Evolutionary conservation across 2,888 invertebrate genomes (phyloP).

Genomic region (Epistrophe eligans): DNA sequence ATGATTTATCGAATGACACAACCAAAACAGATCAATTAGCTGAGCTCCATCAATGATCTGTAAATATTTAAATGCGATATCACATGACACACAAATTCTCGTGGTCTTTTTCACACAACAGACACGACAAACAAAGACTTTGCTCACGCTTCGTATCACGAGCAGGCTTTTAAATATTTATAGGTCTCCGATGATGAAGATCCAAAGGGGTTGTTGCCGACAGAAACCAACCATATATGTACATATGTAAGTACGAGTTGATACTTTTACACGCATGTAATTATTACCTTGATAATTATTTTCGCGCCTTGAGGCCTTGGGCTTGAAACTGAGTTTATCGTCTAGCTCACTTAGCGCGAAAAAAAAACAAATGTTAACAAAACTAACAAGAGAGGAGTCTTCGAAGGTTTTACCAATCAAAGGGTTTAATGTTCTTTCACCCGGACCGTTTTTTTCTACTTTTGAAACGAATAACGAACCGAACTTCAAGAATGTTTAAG

Average conservation of each 20-base stretch:
- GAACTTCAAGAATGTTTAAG: conserved; percentile 65
- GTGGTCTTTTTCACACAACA: conserved; percentile 29
- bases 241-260: not conserved
- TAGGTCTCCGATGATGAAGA: conserved; percentile 28
- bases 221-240: conserved; percentile 19
- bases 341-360: not conserved
- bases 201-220: conserved; percentile 35
- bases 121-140: conserved; percentile 26
- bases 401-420: conserved; percentile 15
- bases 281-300: conserved; percentile 61
- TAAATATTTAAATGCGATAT: conserved; percentile 66
- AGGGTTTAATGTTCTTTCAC: not conserved
- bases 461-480: conserved; percentile 48
- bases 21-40: conserved; percentile 72
- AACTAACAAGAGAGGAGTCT: not conserved
- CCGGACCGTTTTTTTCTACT: conserved; percentile 28
- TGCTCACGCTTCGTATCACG: conserved; percentile 32
- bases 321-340: not conserved
- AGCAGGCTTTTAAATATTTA: conserved; percentile 12
- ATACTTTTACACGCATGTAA: conserved; percentile 17
- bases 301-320: conserved; percentile 22
- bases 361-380: not conserved
- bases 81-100: conserved; percentile 67
- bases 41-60: conserved; percentile 59
- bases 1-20: conserved; percentile 48